Percentiles rank a stretch among this genome's conserved stretches.
These are phyloP conservation scores for Pavo muticus DNA, from an alignment of 2,113 vertebrate species.

Conservation along the genomic window DNA sequence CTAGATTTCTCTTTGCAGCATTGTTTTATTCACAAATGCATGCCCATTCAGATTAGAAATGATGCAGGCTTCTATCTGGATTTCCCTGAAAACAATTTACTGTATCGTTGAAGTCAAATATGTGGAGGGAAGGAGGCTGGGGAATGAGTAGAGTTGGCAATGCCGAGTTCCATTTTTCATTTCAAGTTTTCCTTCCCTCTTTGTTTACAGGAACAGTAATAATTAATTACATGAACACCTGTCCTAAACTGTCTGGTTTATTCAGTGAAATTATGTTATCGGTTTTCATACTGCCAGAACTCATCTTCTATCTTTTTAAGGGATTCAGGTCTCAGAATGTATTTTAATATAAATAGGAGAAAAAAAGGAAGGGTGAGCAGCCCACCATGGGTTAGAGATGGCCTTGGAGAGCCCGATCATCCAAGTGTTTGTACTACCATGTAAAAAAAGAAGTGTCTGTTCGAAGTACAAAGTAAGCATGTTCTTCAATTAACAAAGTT, in stretches of 20 bases:
- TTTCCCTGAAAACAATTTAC: background rate
- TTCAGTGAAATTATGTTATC: background rate
- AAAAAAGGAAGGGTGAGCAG: background rate
- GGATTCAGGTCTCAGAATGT: background rate
- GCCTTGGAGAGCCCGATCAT: background rate
- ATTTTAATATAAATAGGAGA: background rate
- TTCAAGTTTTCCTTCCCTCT: background rate
- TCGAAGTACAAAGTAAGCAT: background rate
- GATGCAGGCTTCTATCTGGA: background rate
- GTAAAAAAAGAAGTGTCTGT: background rate
- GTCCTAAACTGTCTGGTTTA: background rate
- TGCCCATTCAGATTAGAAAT: background rate
- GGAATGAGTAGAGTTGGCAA: background rate
- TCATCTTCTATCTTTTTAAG: background rate
- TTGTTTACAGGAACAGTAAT: background rate
- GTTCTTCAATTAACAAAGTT: background rate
- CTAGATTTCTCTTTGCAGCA: background rate
- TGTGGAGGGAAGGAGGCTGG: rapidly evolving
- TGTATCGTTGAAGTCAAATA: background rate
- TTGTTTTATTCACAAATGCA: background rate
- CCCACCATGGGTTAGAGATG: background rate
- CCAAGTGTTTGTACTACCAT: background rate
- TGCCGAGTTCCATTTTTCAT: background rate
- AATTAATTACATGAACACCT: conserved; percentile 17
- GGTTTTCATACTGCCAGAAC: background rate